Percentiles rank a stretch among this genome's conserved stretches.
phyloP scores from a whole-genome alignment of 1,140 invertebrate species.

The Cephus cinctus region DNA sequence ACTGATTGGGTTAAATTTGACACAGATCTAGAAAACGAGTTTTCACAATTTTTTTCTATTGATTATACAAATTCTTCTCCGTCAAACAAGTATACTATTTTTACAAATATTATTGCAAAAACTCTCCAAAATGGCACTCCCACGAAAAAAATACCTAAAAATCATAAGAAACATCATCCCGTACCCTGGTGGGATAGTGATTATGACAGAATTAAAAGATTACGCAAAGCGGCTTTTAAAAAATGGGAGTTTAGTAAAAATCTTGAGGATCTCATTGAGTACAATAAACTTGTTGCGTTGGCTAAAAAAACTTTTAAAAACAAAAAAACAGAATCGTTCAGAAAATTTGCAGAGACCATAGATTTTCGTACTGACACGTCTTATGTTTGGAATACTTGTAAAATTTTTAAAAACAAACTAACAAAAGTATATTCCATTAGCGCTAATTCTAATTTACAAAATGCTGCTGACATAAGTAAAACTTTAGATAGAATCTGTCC shows the following conservation, averaged over 20 bases:
- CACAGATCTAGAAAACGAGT: no score
- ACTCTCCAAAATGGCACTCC: no score
- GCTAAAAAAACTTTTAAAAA: constrained; percentile 11
- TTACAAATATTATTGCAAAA: no score
- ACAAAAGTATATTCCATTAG: constrained; percentile 2
- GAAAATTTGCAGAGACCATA: constrained; percentile 5
- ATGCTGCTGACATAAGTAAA: neutral
- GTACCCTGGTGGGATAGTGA: no score
- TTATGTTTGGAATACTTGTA: constrained; percentile 18
- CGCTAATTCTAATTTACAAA: neutral
- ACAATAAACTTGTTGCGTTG: constrained; percentile 4
- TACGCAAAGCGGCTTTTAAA: neutral
- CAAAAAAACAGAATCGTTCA: constrained; percentile 8
- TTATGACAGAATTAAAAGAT: constrained; percentile 6
- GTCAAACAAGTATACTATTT: no score
- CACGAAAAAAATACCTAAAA: no score
- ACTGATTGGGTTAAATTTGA: no score
- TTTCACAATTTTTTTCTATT: no score
- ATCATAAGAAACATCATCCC: no score
- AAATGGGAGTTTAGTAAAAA: constrained; percentile 8
- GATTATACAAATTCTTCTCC: no score
- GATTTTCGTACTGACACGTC: neutral
- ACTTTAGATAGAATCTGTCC: constrained; percentile 4
- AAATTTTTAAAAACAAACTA: constrained; percentile 17
- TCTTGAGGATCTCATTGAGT: neutral